Evolutionary conservation across 2,113 vertebrate genomes (phyloP).

Genomic region (Periophthalmus modestus): DNA sequence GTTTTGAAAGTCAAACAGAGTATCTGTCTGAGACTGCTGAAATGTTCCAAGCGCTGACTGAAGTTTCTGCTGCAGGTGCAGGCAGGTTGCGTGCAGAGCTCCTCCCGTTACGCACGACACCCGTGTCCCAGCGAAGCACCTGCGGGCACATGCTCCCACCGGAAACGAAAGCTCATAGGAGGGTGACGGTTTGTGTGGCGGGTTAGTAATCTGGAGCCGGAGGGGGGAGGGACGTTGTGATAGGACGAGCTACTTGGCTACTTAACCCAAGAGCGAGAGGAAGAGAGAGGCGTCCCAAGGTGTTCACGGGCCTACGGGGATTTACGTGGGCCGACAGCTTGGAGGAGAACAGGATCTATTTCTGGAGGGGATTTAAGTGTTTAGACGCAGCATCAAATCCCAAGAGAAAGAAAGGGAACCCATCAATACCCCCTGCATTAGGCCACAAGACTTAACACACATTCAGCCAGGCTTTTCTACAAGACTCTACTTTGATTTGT

Average conservation of each 20-base stretch:
- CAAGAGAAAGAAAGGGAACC: slow-evolving; percentile 58
- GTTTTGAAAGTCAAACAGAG: not conserved
- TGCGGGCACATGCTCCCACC: slow-evolving; percentile 33
- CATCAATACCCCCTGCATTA: slow-evolving; percentile 30
- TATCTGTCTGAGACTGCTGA: not conserved
- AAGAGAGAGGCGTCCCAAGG: slow-evolving; percentile 45
- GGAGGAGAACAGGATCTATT: slow-evolving; percentile 69
- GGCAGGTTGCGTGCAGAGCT: slow-evolving; percentile 25
- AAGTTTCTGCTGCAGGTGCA: not conserved
- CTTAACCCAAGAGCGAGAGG: slow-evolving; percentile 31
- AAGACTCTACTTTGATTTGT: not conserved
- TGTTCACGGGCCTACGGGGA: slow-evolving; percentile 63
- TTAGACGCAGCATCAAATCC: slow-evolving; percentile 75
- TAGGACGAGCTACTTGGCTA: slow-evolving; percentile 35
- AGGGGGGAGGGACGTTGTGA: not conserved
- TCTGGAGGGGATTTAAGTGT: slow-evolving; percentile 78
- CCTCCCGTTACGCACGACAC: slow-evolving; percentile 39
- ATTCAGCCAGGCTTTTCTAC: not conserved
- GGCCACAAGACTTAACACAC: slow-evolving; percentile 9
- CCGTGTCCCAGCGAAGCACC: slow-evolving; percentile 17
- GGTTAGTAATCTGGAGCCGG: slow-evolving; percentile 47
- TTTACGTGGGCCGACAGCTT: slow-evolving; percentile 77
- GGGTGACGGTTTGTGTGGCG: slow-evolving; percentile 13
- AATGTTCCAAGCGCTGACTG: not conserved
- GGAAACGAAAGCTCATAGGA: slow-evolving; percentile 48